Percentiles rank a stretch among this genome's conserved stretches.
Evolutionary conservation across 2,113 vertebrate genomes (phyloP).

Genomic region (Hippocampus comes): DNA sequence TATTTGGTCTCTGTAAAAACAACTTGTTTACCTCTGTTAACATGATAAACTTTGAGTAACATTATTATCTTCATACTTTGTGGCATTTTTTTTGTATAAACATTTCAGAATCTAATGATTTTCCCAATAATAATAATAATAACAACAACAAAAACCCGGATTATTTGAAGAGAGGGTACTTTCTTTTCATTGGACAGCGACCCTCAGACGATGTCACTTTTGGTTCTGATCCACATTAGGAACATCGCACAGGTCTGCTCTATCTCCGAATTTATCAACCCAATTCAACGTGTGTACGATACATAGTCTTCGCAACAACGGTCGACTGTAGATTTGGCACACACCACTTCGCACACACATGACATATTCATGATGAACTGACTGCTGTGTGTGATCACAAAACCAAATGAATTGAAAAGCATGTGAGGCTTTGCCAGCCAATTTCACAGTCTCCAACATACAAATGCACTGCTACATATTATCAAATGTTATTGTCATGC

Average conservation of each 20-base stretch:
- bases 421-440: constrained; percentile 39
- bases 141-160: background rate
- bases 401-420: constrained; percentile 42
- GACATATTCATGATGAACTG: background rate
- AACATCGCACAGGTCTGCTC: background rate
- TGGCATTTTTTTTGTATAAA: no score
- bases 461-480: constrained; percentile 47
- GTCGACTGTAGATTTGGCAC: background rate
- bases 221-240: background rate
- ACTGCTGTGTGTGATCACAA: background rate
- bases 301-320: background rate
- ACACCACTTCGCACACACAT: constrained; percentile 5
- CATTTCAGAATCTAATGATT: no score
- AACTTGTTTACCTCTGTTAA: background rate
- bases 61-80: background rate
- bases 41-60: background rate
- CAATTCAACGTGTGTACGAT: background rate
- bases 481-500: constrained; percentile 53
- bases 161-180: background rate
- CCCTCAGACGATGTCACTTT: background rate
- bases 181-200: background rate
- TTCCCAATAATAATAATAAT: background rate
- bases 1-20: background rate
- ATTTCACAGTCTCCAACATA: constrained; percentile 52
- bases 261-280: background rate